Evolutionary conservation across 1,140 invertebrate genomes (phyloP), one percentile per base, ranked within the genome.

Genomic region (Brachionus sp.): DNA sequence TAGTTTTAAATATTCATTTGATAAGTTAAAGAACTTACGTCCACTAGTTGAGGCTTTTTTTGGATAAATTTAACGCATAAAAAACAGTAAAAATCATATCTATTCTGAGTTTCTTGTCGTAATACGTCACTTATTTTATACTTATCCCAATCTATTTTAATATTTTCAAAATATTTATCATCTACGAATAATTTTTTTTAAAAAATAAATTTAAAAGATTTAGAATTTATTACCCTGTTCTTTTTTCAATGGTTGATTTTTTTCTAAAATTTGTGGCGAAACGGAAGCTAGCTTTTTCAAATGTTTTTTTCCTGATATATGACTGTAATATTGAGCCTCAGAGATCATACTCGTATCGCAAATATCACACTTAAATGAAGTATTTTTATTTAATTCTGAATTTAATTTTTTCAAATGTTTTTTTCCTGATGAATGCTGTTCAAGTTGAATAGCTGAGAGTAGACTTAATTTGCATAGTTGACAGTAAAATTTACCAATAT

Each of bases 241-340:
- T 66, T 33, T 66, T 73, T 12, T 73, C 7, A 12, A 3, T 73
- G 0, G 68, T 39, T 16, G 9, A 1, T 10, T 19, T 19, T 4
- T 16, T 9, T 73, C 9, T 73, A 35, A 10, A 2, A 73, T 35
- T 42, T 4, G 16, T 9, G 37, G 2, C 13, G 35, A 37, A 73
- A n/a, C 10, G 19, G 10, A n/a, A 2, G 35, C 35, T 7, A 73
- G 16, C 19, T 73, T 73, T 39, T 73, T 73, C 1, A 73, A 73
- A 42, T 73, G 68, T 44, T 73, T 73, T 39, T 73, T 73, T 39
- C 68, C 68, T 19, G 37, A 37, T 19, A 39, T 16, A 73, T 73
- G 68, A 39, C 13, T 73, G 16, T 19, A 19, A 7, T 16, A 73
- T 39, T 73, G 68, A 9, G 33, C 37, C 16, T 73, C 16, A 12